Base-by-base conservation (phyloP, 1,140 invertebrate genomes). In the Asobara japonica region DNA sequence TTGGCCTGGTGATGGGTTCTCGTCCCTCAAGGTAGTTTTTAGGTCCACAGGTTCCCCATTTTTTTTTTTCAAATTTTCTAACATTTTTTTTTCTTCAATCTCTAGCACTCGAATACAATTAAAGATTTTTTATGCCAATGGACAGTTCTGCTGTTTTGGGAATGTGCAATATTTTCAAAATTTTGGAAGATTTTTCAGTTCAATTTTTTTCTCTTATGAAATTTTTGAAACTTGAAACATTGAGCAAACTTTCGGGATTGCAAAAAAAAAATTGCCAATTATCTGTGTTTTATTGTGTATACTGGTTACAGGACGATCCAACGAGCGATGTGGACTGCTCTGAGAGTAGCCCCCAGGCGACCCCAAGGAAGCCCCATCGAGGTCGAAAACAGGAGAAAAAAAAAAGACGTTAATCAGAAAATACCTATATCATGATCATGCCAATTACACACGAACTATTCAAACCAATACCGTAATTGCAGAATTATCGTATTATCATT, bases 291-390 rank as follows among this genome's bases (percentile, higher is more conserved):
- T 41, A 16, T 60, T 48, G 0, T 36, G 68, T 56, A 56, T 41
- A 20, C 74, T 7, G 38, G 51, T 82, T 79, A 16, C 31, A 88
- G 87, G 86, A 88, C 71, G 86, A 88, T 70, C 82, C 80, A 22
- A 71, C 69, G 4, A 88, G 86, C 31, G 87, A 88, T 33, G 81
- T 87, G 0, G 87, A 88, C 71, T 88, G 83, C 51, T 87, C 86
- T 0, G 86, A 87, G 77, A 88, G 86, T 41, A 88, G 87, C 78
- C 87, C 87, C 1, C 86, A 88, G 70, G 86, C 87, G 20, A 88
- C 87, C 7, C 87, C 86, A 0, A 78, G 87, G 56, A 81, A 82
- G 75, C 87, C 86, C 0, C 87, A 88, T 73, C 78, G 85, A 41
- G 83, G 84, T 5, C 76, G 86, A 66, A 87, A 87, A 20, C 86